Evolutionary conservation across 2,888 invertebrate genomes (phyloP).

Genomic region (Heliconius ethilla): DNA sequence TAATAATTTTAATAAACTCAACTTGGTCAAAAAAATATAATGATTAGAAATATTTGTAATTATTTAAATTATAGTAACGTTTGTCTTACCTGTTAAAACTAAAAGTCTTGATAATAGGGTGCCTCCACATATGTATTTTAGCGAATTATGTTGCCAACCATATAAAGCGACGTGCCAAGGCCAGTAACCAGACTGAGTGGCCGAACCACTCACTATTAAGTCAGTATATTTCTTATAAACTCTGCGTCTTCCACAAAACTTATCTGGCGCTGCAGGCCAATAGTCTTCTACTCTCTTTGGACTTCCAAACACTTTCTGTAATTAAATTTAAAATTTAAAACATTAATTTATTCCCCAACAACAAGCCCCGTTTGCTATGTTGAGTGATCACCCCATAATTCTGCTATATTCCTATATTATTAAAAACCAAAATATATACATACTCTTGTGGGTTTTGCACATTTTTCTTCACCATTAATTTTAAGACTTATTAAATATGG

Average conservation of each 20-base stretch:
- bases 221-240: conserved; percentile 8
- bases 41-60: background rate
- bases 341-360: background rate
- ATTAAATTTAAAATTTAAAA: background rate
- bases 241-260: conserved; percentile 9
- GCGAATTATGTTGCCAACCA: background rate
- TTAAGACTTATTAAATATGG: conserved; percentile 27
- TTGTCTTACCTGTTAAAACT: conserved; percentile 7
- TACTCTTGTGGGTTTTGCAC: conserved; percentile 2
- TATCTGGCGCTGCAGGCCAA: conserved; percentile 7
- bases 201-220: background rate
- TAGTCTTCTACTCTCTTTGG: background rate
- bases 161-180: conserved; percentile 18
- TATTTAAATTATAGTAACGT: no score
- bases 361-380: no score
- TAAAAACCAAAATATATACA: background rate
- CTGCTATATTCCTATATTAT: background rate
- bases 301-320: background rate
- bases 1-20: background rate
- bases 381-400: no score
- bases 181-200: background rate
- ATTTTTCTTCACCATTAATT: conserved; percentile 26
- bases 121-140: conserved; percentile 8
- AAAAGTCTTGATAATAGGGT: background rate
- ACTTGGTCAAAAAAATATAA: background rate